A percentile compares a stretch with the other conserved stretches of the same genome.
These are phyloP conservation scores for Melanchra persicariae DNA, from an alignment of 2,888 invertebrate species.

Conservation along the genomic window DNA sequence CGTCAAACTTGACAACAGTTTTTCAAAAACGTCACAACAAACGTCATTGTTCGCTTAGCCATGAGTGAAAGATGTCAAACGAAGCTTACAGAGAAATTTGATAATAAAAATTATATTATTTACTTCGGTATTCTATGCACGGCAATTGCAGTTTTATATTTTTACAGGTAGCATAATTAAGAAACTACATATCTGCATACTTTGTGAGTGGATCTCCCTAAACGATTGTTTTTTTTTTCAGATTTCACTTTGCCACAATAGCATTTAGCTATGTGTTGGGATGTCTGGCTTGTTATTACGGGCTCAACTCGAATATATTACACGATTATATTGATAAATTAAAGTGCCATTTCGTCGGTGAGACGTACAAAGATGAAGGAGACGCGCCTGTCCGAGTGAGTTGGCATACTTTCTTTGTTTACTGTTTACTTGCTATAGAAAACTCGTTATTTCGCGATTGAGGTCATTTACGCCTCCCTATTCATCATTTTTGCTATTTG, in stretches of 20 bases:
- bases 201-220: conserved; percentile 60
- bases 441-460: conserved; percentile 63
- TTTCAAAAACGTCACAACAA: conserved; percentile 70
- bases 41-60: conserved; percentile 84
- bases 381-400: conserved; percentile 78
- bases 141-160: conserved; percentile 83
- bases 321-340: conserved; percentile 81
- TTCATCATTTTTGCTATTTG: conserved; percentile 36
- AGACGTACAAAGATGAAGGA: conserved; percentile 68
- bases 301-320: conserved; percentile 81
- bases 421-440: conserved; percentile 63
- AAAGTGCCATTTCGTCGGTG: conserved; percentile 82
- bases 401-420: conserved; percentile 68
- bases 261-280: conserved; percentile 87
- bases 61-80: conserved; percentile 90
- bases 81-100: conserved; percentile 86
- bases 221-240: conserved; percentile 76
- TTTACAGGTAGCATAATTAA: conserved; percentile 80
- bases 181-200: conserved; percentile 45
- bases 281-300: conserved; percentile 89
- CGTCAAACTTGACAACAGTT: conserved; percentile 47
- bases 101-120: conserved; percentile 88
- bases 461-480: conserved; percentile 69
- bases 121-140: conserved; percentile 82
- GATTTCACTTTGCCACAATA: conserved; percentile 87